Conservation (phyloP, 2,113 vertebrate species). For the Azemiops feae region DNA sequence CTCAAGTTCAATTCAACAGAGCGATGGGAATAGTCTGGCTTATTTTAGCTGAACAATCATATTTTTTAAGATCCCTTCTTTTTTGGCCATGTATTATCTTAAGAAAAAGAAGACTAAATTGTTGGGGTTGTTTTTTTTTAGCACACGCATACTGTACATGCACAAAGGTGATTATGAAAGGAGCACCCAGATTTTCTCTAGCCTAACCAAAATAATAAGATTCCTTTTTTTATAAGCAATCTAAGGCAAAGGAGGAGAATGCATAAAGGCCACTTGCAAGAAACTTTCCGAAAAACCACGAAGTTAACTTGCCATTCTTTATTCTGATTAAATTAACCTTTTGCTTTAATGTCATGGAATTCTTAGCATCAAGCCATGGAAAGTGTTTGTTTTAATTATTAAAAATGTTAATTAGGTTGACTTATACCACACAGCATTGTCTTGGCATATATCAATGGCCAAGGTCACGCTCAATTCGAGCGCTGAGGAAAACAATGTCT, state of each 20-base stretch:
- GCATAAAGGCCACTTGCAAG: background rate
- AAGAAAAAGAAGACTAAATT: background rate
- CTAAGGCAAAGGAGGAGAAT: background rate
- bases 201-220: background rate
- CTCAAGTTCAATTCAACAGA: background rate
- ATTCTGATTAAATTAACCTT: slow-evolving; percentile 29
- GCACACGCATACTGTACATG: background rate
- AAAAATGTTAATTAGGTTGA: slow-evolving; percentile 48
- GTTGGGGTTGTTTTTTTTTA: no score
- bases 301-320: background rate
- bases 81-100: background rate
- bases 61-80: background rate
- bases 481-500: slow-evolving; percentile 17
- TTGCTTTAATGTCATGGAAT: slow-evolving; percentile 20
- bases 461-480: slow-evolving; percentile 21
- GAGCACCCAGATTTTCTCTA: background rate
- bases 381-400: slow-evolving; percentile 35
- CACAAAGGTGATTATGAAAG: background rate
- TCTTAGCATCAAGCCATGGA: slow-evolving; percentile 41
- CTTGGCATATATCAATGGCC: slow-evolving; percentile 39
- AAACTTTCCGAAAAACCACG: background rate
- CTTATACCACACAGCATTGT: slow-evolving; percentile 42
- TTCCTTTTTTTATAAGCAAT: background rate
- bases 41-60: background rate
- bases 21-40: background rate